These are phyloP conservation scores for Drosophila tropicalis DNA, from an alignment of 1,140 invertebrate species.

Conservation along the genomic window DNA sequence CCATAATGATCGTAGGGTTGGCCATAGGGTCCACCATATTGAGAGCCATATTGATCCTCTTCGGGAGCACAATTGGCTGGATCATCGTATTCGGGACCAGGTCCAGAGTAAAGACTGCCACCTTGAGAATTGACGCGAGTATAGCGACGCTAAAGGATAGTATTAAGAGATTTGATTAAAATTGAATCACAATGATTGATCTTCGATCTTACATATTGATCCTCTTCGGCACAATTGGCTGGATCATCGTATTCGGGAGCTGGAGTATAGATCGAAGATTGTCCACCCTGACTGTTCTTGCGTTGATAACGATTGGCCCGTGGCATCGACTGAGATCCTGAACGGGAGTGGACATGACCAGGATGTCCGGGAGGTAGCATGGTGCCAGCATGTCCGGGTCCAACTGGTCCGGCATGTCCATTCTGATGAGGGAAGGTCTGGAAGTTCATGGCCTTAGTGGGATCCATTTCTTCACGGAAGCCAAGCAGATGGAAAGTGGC, in stretches of 20 bases:
- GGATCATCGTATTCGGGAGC: slow-evolving; percentile 95
- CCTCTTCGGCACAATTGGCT: slow-evolving; percentile 93
- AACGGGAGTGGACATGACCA: slow-evolving; percentile 91
- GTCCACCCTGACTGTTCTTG: slow-evolving; percentile 87
- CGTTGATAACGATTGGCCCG: slow-evolving; percentile 89
- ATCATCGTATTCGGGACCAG: slow-evolving; percentile 93
- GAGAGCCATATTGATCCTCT: slow-evolving; percentile 93
- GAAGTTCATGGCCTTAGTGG: slow-evolving; percentile 92
- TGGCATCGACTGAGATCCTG: slow-evolving; percentile 94
- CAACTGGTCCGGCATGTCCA: slow-evolving; percentile 84
- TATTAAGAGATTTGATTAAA: too few relatives aligned
- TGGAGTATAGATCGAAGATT: slow-evolving; percentile 89
- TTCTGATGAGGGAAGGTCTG: slow-evolving; percentile 95
- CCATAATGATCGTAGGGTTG: slow-evolving; percentile 94
- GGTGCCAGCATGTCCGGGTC: slow-evolving; percentile 87
- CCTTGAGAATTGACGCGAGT: slow-evolving; percentile 82
- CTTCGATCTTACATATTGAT: slow-evolving; percentile 87
- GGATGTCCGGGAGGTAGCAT: slow-evolving; percentile 88
- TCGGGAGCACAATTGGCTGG: slow-evolving; percentile 95
- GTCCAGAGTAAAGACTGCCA: slow-evolving; percentile 82
- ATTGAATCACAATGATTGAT: too few relatives aligned
- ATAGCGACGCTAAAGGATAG: slow-evolving; percentile 68
- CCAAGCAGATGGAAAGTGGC: slow-evolving; percentile 96
- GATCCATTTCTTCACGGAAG: slow-evolving; percentile 97
- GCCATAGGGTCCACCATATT: slow-evolving; percentile 90